A percentile compares a stretch with the other conserved stretches of the same genome.
phyloP scores from a whole-genome alignment of 1,140 invertebrate species.

The Rhynchophorus ferrugineus region DNA sequence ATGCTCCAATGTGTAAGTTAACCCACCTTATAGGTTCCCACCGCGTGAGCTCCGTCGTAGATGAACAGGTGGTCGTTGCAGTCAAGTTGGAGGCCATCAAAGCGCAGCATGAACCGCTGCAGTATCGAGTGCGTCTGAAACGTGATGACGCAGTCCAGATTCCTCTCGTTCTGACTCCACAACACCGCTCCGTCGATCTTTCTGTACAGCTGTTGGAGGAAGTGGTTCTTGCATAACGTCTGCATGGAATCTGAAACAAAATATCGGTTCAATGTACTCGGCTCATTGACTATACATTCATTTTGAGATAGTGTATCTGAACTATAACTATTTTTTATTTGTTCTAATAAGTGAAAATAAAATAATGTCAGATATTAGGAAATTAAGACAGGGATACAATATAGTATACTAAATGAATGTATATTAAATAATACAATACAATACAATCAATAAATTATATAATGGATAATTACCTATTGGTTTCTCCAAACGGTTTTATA shows the following conservation, averaged over 20 bases:
- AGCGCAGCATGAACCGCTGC: conserved; percentile 87
- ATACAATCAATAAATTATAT: too few species aligned
- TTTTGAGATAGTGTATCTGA: too few species aligned
- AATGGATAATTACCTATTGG: too few species aligned
- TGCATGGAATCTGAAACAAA: conserved; percentile 75
- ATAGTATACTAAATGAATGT: too few species aligned
- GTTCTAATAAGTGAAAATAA: too few species aligned
- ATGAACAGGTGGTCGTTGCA: conserved; percentile 91
- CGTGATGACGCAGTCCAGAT: conserved; percentile 83
- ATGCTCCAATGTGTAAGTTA: too few species aligned
- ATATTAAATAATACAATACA: too few species aligned
- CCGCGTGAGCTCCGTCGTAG: conserved; percentile 85
- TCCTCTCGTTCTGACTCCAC: conserved; percentile 78
- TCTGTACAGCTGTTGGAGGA: conserved; percentile 74
- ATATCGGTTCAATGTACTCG: neutral
- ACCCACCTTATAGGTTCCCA: conserved; percentile 74
- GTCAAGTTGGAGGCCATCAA: conserved; percentile 71
- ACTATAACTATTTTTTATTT: too few species aligned
- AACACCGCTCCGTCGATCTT: conserved; percentile 87
- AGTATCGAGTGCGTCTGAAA: conserved; percentile 90
- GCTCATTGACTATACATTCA: too few species aligned
- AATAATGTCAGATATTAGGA: too few species aligned
- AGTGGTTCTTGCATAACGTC: conserved; percentile 77
- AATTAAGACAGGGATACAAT: too few species aligned
- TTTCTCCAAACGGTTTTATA: too few species aligned